These are phyloP conservation scores for Cathartes aura DNA, from an alignment of 2,113 vertebrate genomes.

Conservation along the genomic window DNA sequence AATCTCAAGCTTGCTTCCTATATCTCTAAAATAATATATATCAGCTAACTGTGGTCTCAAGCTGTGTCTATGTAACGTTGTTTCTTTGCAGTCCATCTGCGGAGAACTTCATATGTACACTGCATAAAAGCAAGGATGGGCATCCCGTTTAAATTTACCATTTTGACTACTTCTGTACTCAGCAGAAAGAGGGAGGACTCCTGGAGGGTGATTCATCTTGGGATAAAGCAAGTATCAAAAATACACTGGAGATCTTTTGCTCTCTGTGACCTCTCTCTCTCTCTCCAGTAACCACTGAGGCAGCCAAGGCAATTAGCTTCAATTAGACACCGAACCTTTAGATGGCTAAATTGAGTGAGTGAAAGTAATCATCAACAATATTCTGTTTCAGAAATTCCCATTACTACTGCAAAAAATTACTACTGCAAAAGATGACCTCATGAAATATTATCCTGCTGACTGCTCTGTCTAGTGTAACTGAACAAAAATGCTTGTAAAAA, in stretches of 20 bases:
- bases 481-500: constrained; percentile 49
- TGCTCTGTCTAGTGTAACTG: background rate
- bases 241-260: background rate
- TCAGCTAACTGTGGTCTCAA: background rate
- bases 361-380: background rate
- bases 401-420: background rate
- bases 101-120: background rate
- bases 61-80: background rate
- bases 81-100: background rate
- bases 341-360: background rate
- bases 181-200: background rate
- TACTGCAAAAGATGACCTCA: background rate
- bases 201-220: background rate
- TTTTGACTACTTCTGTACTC: background rate
- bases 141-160: background rate
- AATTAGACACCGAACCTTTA: background rate
- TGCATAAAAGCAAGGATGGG: background rate
- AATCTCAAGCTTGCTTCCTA: background rate
- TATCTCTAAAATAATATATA: background rate
- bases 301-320: background rate
- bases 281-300: background rate
- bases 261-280: background rate
- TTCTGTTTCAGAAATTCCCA: background rate
- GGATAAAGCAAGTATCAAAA: background rate
- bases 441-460: constrained; percentile 6